Base-by-base conservation (phyloP, 2,113 vertebrate genomes). In the Rutilus rutilus region DNA sequence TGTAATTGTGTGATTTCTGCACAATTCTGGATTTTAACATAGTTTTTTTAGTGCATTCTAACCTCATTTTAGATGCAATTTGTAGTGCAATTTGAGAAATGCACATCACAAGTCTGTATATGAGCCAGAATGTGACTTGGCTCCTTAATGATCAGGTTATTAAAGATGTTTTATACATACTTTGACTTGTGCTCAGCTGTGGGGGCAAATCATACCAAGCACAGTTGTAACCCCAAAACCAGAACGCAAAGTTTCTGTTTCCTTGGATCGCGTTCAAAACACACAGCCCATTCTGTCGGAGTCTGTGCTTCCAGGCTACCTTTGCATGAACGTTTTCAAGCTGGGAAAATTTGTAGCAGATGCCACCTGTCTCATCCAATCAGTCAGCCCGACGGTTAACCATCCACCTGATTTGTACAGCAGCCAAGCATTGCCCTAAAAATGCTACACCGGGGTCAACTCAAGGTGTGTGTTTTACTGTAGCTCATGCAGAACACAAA, bases 281-380 rank as follows among this genome's bases (percentile, higher is more conserved):
- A 89, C 89, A 89, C 86, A 87, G 82, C 79, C 74, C 59, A 80
- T 84, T 86, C 76, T 86, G 85, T 86, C 83, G 65, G 50, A 84
- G 73, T 9, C 86, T 79, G 75, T 36, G 73, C 86, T 85, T 89
- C 82, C 88, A 85, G 81, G 87, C 87, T 89, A 80, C 78, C 57
- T 82, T 83, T 78, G 78, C 85, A 71, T 86, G 85, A 75, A 83
- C 84, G 65, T 79, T 87, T 86, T 78, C 85, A 78, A 78, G 86
- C 88, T 86, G 59, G 42, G 89, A 84, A 90, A 89, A 90, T 90
- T 75, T 85, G 86, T 85, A 75, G 86, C 89, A 90, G 89, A 90
- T 90, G 89, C 84, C 69, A 79, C 57, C 74, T 82, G 89, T 87
- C 89, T 75, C 25, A 65, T 50, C 86, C 89, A 90, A 90, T 89